Evolutionary conservation across 2,888 invertebrate genomes (phyloP), one percentile per base, ranked within the genome.

Genomic region (Brachypalpus laphriformis): DNA sequence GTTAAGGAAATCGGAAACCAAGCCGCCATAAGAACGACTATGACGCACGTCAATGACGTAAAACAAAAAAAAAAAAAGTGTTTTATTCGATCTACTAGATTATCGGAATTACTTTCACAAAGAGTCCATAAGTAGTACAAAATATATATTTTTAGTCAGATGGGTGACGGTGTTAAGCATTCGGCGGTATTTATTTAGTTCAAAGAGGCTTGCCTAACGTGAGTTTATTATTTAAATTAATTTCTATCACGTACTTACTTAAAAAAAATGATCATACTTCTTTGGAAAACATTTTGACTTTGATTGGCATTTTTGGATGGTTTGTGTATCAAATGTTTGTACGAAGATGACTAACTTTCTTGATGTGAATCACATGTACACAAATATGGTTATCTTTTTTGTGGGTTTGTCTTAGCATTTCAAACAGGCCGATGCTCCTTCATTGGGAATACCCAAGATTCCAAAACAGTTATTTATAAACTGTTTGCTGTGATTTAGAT

Each of bases 281-380:
- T 65, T 65, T 37, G 4, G 14, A 49, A 65, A 37, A 65, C n/a
- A 49, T 54, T 14, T 40, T 66, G 51, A 66, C 51, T 66, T 66
- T 40, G 65, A 49, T 34, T 49, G 65, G 34, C 47, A 65, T 25
- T 51, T 40, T 66, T 51, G 3, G 40, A 51, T 14, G 16, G 65
- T 22, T 65, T 28, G 31, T 18, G 3, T 56, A n/a, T 22, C 28
- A 37, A 57, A 40, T 65, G 16, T 65, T 65, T 66, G 54, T 20
- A 37, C 7, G 3, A 18, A 9, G 9, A 49, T 65, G 65, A 65
- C 22, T 65, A 49, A 65, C 5, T 14, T 49, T 20, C 20, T 31
- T 6, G 1, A 18, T 45, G 31, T 63, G 63, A 63, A 31, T 63
- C 49, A 65, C 22, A 14, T 3, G 34, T 31, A 31, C 4, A n/a